Conservation (phyloP, 2,888 invertebrate genomes). For the Dione vanillae region DNA sequence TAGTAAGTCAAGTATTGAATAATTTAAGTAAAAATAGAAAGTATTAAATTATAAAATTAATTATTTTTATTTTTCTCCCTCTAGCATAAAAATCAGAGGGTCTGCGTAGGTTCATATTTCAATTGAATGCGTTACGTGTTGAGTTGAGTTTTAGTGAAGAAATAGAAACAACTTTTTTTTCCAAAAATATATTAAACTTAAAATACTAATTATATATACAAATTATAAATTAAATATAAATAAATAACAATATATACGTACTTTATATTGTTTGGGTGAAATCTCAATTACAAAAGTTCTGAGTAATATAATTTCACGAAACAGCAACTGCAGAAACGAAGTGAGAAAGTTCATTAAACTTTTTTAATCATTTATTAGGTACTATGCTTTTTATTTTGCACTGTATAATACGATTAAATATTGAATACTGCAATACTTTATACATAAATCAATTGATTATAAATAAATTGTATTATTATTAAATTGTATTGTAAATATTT, state of each 20-base stretch:
- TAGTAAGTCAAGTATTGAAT: no score
- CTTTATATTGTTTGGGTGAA: conserved; percentile 3
- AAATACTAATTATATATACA: not conserved
- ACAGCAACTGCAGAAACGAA: conserved; percentile 30
- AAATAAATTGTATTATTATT: no score
- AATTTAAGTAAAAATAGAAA: no score
- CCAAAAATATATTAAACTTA: no score
- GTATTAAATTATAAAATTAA: no score
- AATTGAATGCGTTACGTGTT: no score
- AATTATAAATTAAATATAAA: not conserved
- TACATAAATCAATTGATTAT: not conserved
- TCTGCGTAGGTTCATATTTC: no score
- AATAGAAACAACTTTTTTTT: no score
- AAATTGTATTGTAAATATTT: no score
- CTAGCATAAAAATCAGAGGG: no score
- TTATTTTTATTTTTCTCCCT: no score
- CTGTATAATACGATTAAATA: not conserved
- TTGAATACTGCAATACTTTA: not conserved
- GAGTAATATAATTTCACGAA: conserved; percentile 25
- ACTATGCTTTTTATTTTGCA: not conserved
- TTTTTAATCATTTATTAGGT: conserved; percentile 21
- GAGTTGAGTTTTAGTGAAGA: no score
- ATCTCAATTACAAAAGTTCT: conserved; percentile 17
- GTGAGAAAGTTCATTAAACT: conserved; percentile 28
- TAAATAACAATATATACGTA: not conserved